Percentiles rank a stretch among this genome's conserved stretches.
Evolutionary conservation across 2,113 vertebrate genomes (phyloP).

Genomic region (Scartelaos histophorus): DNA sequence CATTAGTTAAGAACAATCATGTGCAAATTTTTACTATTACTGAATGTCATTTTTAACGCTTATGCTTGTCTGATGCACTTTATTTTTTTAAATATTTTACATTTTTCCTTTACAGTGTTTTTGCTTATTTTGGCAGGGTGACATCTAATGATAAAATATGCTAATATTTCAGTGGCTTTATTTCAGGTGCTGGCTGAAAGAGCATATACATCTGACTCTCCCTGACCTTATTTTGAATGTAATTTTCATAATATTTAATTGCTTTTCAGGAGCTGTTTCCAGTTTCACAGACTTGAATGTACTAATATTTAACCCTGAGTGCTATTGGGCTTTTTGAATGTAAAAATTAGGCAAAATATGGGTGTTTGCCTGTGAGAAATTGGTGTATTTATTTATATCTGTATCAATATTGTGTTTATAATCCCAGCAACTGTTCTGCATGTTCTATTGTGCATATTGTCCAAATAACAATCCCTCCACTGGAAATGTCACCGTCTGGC

Average conservation of each 20-base stretch:
- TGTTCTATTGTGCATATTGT: conserved; percentile 21
- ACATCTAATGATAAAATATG: conserved; percentile 15
- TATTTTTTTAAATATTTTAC: conserved; percentile 7
- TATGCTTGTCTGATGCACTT: conserved; percentile 31
- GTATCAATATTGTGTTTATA: not conserved
- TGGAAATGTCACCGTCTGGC: conserved; percentile 53
- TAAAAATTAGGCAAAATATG: not conserved
- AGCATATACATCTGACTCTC: not conserved
- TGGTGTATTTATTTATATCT: not conserved
- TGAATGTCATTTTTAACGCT: not conserved
- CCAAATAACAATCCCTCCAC: conserved; percentile 37
- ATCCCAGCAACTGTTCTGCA: not conserved
- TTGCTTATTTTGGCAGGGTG: conserved; percentile 18
- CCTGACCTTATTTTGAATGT: not conserved
- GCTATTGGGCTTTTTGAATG: not conserved
- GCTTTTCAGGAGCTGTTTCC: conserved; percentile 52
- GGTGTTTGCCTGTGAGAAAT: not conserved
- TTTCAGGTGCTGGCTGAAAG: conserved; percentile 51
- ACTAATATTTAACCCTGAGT: conserved; percentile 26
- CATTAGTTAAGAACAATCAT: conserved; percentile 24
- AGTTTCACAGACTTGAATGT: conserved; percentile 35
- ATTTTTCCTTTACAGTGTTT: conserved; percentile 51
- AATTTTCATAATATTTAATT: conserved; percentile 45
- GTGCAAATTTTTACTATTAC: not conserved
- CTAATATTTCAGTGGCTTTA: conserved; percentile 52